Conservation (phyloP, 2,888 invertebrate genomes). For the Coelopa pilipes region DNA sequence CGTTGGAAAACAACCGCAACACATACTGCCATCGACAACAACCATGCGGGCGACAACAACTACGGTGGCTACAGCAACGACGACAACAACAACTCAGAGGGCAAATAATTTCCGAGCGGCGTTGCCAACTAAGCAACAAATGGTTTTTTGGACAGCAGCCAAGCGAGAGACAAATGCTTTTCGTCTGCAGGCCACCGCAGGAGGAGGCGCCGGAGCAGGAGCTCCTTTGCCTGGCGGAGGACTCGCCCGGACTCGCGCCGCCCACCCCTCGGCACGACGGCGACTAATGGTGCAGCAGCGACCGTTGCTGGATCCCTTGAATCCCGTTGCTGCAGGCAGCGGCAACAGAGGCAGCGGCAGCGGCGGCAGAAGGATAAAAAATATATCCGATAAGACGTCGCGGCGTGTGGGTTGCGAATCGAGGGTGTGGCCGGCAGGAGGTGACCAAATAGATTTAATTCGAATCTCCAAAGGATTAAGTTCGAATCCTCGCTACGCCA, state of each 20-base stretch:
- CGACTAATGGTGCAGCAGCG: too few species aligned
- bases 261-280: too few species aligned
- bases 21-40: constrained; percentile 33
- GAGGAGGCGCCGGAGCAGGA: background rate
- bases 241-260: too few species aligned
- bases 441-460: constrained; percentile 36
- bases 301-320: too few species aligned
- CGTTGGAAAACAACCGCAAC: constrained; percentile 34
- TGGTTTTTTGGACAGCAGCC: constrained; percentile 50
- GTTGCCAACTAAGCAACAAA: constrained; percentile 47
- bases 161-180: constrained; percentile 42
- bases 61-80: constrained; percentile 8
- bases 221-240: too few species aligned
- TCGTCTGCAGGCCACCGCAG: constrained; percentile 24
- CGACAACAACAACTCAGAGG: constrained; percentile 14
- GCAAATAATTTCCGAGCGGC: constrained; percentile 29
- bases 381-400: constrained; percentile 22
- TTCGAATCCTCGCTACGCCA: background rate
- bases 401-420: constrained; percentile 16
- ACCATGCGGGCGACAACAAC: constrained; percentile 32
- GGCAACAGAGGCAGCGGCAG: too few species aligned
- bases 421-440: constrained; percentile 5
- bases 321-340: constrained; percentile 3
- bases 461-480: constrained; percentile 35
- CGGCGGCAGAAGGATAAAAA: constrained; percentile 1